Percentiles rank a stretch among this genome's conserved stretches.
Evolutionary conservation across 2,113 vertebrate genomes (phyloP).

Genomic region (Ginglymostoma cirratum): DNA sequence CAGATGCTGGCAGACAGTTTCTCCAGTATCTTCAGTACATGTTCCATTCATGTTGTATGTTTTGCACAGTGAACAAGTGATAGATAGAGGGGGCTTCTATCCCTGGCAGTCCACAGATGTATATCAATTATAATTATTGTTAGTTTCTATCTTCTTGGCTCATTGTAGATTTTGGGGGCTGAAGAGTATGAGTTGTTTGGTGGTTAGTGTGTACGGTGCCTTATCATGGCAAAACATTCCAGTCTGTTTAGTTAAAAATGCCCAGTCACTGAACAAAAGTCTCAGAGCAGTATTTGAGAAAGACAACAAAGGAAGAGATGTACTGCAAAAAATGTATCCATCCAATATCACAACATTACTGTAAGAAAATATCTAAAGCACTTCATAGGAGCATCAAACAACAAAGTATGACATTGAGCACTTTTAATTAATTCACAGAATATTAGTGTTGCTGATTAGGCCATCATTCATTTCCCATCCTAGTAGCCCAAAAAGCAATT

Average conservation of each 20-base stretch:
- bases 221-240: neutral
- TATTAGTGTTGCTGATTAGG: too few species aligned
- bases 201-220: neutral
- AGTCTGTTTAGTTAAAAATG: neutral
- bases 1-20: neutral
- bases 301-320: neutral
- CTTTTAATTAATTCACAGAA: too few species aligned
- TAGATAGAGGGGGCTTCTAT: neutral
- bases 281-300: neutral
- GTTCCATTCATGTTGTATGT: neutral
- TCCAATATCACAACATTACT: too few species aligned
- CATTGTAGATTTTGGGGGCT: neutral
- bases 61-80: neutral
- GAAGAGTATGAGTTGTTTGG: neutral
- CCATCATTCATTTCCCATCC: too few species aligned
- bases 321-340: too few species aligned
- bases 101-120: neutral
- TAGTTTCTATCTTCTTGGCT: neutral
- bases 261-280: neutral
- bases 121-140: neutral
- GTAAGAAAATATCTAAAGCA: too few species aligned
- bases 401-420: too few species aligned
- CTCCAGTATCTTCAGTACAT: neutral
- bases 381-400: too few species aligned
- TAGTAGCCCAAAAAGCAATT: too few species aligned